These are phyloP conservation scores for Oscarella lobularis DNA, from an alignment of 37 sponge, comb jelly and placozoan species.

Conservation along the genomic window DNA sequence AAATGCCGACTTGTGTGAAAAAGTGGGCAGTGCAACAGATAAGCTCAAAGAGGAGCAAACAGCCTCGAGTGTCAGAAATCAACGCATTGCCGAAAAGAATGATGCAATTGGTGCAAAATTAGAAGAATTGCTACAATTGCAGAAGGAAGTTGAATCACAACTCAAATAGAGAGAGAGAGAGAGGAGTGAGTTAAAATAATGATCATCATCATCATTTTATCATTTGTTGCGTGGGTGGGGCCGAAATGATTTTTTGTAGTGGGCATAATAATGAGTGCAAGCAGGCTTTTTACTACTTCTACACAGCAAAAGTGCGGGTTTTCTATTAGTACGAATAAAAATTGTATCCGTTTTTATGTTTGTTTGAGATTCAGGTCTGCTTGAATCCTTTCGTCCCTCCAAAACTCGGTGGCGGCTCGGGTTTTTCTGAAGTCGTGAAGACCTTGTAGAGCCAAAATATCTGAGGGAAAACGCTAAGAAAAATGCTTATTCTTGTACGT, in stretches of 20 bases:
- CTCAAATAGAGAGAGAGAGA: no score
- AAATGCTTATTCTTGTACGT: neutral
- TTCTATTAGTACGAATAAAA: no score
- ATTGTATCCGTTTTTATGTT: no score
- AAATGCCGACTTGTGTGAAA: neutral
- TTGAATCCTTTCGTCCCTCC: neutral
- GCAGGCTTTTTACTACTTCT: no score
- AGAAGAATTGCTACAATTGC: slow-evolving; percentile 8
- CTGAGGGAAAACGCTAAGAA: neutral
- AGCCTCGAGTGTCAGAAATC: slow-evolving; percentile 12
- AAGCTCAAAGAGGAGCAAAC: slow-evolving; percentile 23
- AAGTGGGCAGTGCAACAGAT: slow-evolving; percentile 17
- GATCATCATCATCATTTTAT: no score
- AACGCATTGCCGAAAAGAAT: slow-evolving; percentile 3
- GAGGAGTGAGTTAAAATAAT: no score
- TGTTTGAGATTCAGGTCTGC: no score
- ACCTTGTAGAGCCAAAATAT: slow-evolving; percentile 12
- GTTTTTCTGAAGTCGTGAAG: neutral
- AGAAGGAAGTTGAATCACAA: no score
- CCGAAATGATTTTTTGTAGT: no score
- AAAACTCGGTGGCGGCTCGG: slow-evolving; percentile 3
- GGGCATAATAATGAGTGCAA: no score
- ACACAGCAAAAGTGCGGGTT: no score
- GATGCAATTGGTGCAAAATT: slow-evolving; percentile 15
- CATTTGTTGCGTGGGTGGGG: no score